phyloP scores from a whole-genome alignment of 2,888 invertebrate species.

The Dione juno region DNA sequence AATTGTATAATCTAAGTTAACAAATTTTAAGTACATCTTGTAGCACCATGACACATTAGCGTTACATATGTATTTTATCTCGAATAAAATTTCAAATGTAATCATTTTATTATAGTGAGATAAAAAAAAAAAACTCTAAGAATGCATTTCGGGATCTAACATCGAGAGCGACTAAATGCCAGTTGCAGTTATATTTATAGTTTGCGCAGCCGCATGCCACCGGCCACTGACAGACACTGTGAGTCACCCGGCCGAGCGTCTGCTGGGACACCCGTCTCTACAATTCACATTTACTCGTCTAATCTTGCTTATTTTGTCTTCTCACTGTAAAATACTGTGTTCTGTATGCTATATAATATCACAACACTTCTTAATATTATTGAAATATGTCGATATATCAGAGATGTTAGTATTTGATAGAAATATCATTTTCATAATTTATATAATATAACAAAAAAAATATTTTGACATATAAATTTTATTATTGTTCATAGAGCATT shows the following conservation, averaged over 20 bases:
- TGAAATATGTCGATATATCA: too few relatives aligned
- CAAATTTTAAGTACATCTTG: too few relatives aligned
- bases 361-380: too few relatives aligned
- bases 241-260: slow-evolving; percentile 74
- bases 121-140: slow-evolving; percentile 54
- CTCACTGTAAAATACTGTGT: slow-evolving; percentile 27
- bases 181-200: slow-evolving; percentile 78
- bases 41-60: too few relatives aligned
- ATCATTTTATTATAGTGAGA: background rate
- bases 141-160: slow-evolving; percentile 67
- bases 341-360: too few relatives aligned
- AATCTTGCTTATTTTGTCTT: slow-evolving; percentile 30
- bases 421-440: background rate
- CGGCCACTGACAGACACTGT: slow-evolving; percentile 52
- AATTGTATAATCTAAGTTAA: too few relatives aligned
- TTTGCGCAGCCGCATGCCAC: slow-evolving; percentile 60
- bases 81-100: background rate
- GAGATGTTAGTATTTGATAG: too few relatives aligned
- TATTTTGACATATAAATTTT: background rate
- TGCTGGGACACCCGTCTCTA: slow-evolving; percentile 71
- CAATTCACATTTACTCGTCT: slow-evolving; percentile 40
- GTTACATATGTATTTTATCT: background rate
- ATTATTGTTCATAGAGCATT: background rate
- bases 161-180: slow-evolving; percentile 79
- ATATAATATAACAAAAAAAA: background rate